Base-by-base conservation (phyloP, 2,113 vertebrate species). In the Thomomys bottae region DNA sequence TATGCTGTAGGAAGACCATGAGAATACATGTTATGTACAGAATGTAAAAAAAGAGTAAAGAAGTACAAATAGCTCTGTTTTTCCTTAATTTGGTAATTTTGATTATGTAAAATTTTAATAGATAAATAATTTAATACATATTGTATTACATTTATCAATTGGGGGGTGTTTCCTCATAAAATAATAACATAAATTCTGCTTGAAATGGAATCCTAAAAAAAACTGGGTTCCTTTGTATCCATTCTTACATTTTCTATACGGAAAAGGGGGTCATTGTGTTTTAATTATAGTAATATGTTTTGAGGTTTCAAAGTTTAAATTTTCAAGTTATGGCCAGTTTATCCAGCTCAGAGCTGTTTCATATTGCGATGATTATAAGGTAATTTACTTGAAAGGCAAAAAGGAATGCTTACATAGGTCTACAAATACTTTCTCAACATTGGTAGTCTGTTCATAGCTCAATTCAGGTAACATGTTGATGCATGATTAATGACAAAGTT, bases 281-380 rank as follows among this genome's bases (percentile, higher is more conserved):
- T 91, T 89, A 91, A 94, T 77, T 82, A 82, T 66, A 80, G 21
- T 57, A 79, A 42, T 68, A 15, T 66, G 30, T 49, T 71, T 88
- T 49, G 57, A 90, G 67, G 57, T 71, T 92, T 95, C 66, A 57
- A 92, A 76, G 36, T 72, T 91, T 91, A 71, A 32, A 28, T 92
- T 90, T 94, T 94, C 89, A 94, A 94, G 91, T 97, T 89, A 72
- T 67, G 88, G 40, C 92, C 77, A 67, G 83, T 90, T 96, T 82
- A 67, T 91, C 63, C n/a, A 77, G 78, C 91, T 81, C 30, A 59
- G 23, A 10, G 11, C 36, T 78, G 30, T 90, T 95, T 90, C 93
- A 72, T 32, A 82, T 45, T 73, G 38, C 59, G 72, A 86, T 95
- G 80, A 87, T 94, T 95, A 93, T 83, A 86, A 63, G 40, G 67